These are phyloP conservation scores for Trogon melanurus DNA, from an alignment of 2,113 vertebrate species.

Conservation along the genomic window DNA sequence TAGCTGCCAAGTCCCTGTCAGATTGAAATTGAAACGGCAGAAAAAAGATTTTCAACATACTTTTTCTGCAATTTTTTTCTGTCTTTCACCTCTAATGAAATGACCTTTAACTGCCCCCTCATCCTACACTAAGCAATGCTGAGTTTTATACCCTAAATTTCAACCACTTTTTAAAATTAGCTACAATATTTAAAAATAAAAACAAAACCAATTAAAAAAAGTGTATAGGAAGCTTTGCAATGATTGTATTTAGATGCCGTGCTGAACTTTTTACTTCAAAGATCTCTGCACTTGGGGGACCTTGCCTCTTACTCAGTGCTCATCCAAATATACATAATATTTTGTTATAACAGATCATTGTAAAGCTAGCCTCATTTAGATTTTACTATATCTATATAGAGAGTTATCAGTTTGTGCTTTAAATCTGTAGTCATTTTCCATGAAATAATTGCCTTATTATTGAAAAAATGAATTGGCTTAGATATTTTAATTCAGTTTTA, in stretches of 20 bases:
- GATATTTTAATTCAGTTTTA: neutral
- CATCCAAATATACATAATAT: slow-evolving; percentile 19
- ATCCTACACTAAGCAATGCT: slow-evolving; percentile 66
- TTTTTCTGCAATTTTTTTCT: slow-evolving; percentile 70
- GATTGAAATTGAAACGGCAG: slow-evolving; percentile 65
- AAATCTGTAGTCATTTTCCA: neutral
- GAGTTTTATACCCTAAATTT: slow-evolving; percentile 54
- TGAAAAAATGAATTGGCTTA: slow-evolving; percentile 40
- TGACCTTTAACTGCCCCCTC: slow-evolving; percentile 64
- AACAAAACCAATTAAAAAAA: slow-evolving; percentile 55
- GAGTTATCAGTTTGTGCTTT: neutral
- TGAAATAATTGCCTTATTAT: slow-evolving; percentile 49
- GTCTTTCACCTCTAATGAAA: slow-evolving; percentile 75
- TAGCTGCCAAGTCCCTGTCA: slow-evolving; percentile 72
- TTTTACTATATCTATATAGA: slow-evolving; percentile 2
- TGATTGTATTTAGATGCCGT: slow-evolving; percentile 56
- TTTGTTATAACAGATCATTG: slow-evolving; percentile 39
- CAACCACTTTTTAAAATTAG: slow-evolving; percentile 76
- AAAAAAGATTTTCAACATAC: slow-evolving; percentile 71
- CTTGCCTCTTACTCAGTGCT: slow-evolving; percentile 28
- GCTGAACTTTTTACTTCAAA: slow-evolving; percentile 43
- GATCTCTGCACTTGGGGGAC: neutral
- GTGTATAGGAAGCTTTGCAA: slow-evolving; percentile 34
- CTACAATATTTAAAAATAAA: slow-evolving; percentile 68
- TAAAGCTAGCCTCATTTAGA: slow-evolving; percentile 3